A percentile compares a stretch with the other conserved stretches of the same genome.
Conservation (phyloP, 2,888 invertebrate genomes). For the Drosophila limbata region DNA sequence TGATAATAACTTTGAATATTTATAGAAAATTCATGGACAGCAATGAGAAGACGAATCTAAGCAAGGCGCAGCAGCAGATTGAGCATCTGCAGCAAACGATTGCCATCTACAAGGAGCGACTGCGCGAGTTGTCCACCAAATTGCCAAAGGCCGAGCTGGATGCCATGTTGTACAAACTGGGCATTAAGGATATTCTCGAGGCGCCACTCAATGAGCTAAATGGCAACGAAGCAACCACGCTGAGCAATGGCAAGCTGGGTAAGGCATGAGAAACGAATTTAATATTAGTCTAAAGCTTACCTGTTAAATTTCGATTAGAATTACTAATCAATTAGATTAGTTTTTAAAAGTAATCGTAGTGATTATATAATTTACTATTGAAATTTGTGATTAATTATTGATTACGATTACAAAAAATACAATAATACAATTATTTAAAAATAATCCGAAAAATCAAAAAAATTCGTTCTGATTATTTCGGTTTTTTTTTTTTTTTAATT, state of each 20-base stretch:
- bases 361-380: no score
- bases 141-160: slow-evolving; percentile 84
- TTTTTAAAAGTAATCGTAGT: no score
- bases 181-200: slow-evolving; percentile 87
- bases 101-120: slow-evolving; percentile 92
- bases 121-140: slow-evolving; percentile 88
- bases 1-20: not conserved
- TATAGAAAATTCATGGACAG: slow-evolving; percentile 95
- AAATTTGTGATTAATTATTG: no score
- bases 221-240: slow-evolving; percentile 53
- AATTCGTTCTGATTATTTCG: no score
- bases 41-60: slow-evolving; percentile 94
- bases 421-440: no score
- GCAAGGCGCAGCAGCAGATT: slow-evolving; percentile 95
- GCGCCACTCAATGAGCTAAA: slow-evolving; percentile 67
- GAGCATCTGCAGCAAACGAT: slow-evolving; percentile 95
- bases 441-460: no score
- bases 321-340: no score
- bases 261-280: slow-evolving; percentile 22
- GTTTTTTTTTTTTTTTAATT: no score
- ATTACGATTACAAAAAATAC: no score
- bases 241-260: slow-evolving; percentile 75
- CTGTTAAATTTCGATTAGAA: no score
- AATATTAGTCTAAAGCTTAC: no score
- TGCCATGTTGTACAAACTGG: slow-evolving; percentile 87